A percentile compares a stretch with the other conserved stretches of the same genome.
Conservation (phyloP, 2,888 invertebrate species). For the Drosophila neotestacea region DNA sequence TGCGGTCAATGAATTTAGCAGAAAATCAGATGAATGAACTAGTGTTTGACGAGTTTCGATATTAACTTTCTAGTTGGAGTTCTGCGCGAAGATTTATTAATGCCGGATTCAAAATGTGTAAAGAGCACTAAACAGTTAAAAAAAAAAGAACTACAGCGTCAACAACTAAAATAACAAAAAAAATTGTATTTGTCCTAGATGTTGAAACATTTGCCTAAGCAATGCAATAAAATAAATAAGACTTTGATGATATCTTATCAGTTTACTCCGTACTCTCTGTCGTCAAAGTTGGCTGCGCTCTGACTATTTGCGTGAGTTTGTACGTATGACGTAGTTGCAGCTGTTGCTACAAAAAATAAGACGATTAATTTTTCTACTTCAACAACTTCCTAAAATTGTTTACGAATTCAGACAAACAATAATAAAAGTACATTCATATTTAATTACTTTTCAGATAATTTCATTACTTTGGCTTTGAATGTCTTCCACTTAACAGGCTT, state of each 20-base stretch:
- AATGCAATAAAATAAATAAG: slow-evolving; percentile 19
- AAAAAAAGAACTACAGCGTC: slow-evolving; percentile 15
- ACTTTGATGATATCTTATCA: slow-evolving; percentile 48
- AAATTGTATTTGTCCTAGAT: slow-evolving; percentile 35
- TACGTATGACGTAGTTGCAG: slow-evolving; percentile 28
- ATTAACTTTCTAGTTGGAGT: slow-evolving; percentile 45
- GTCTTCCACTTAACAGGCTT: not conserved
- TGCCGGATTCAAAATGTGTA: slow-evolving; percentile 68
- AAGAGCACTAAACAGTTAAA: slow-evolving; percentile 46
- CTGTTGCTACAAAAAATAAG: not conserved
- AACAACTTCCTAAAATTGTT: slow-evolving; percentile 1
- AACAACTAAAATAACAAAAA: slow-evolving; percentile 13
- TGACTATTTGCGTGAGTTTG: slow-evolving; percentile 1
- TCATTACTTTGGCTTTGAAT: slow-evolving; percentile 6
- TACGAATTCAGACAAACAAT: not conserved
- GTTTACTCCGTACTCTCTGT: slow-evolving; percentile 18
- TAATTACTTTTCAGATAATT: slow-evolving; percentile 13
- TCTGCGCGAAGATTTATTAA: slow-evolving; percentile 38
- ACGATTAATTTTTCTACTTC: not conserved
- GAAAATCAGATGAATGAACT: slow-evolving; percentile 34
- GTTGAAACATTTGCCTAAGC: slow-evolving; percentile 31
- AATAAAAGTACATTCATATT: not conserved
- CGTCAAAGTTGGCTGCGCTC: slow-evolving; percentile 21
- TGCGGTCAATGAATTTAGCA: slow-evolving; percentile 60
- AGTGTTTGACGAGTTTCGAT: slow-evolving; percentile 58